These are phyloP conservation scores for Periplaneta americana DNA, from an alignment of 1,140 invertebrate genomes.

Conservation along the genomic window DNA sequence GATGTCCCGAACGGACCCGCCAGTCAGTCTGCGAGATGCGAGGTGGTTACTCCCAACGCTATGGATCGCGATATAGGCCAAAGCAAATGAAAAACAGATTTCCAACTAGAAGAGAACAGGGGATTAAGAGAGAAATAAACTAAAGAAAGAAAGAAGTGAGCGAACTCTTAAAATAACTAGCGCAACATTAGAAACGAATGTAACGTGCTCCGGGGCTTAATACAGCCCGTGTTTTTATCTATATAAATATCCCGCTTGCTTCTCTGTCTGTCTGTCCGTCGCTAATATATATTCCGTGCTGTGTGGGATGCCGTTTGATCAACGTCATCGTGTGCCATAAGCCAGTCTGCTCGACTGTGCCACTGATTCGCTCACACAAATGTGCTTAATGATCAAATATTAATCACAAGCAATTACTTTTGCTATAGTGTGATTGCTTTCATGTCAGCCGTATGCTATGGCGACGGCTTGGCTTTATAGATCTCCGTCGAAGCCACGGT, in stretches of 20 bases:
- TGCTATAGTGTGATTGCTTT: too few relatives aligned
- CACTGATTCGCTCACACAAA: too few relatives aligned
- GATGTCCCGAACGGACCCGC: too few relatives aligned
- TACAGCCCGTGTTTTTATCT: not conserved
- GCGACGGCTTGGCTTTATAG: too few relatives aligned
- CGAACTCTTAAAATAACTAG: not conserved
- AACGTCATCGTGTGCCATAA: not conserved
- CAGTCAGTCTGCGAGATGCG: not conserved
- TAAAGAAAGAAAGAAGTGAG: not conserved
- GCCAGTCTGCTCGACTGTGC: not conserved
- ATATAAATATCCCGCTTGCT: not conserved
- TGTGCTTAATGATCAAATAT: too few relatives aligned
- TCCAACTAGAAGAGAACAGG: not conserved
- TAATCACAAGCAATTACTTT: too few relatives aligned
- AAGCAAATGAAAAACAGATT: not conserved
- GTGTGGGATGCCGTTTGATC: not conserved
- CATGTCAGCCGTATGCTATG: too few relatives aligned
- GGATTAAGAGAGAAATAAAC: not conserved
- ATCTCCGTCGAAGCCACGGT: too few relatives aligned
- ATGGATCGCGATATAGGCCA: not conserved
- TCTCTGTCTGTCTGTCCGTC: not conserved
- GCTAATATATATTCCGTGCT: not conserved
- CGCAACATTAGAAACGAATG: not conserved
- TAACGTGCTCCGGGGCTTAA: not conserved
- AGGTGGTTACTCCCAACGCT: not conserved